A percentile compares a stretch with the other conserved stretches of the same genome.
Evolutionary conservation across 2,888 invertebrate species (phyloP).

Genomic region (Ophion costatus): DNA sequence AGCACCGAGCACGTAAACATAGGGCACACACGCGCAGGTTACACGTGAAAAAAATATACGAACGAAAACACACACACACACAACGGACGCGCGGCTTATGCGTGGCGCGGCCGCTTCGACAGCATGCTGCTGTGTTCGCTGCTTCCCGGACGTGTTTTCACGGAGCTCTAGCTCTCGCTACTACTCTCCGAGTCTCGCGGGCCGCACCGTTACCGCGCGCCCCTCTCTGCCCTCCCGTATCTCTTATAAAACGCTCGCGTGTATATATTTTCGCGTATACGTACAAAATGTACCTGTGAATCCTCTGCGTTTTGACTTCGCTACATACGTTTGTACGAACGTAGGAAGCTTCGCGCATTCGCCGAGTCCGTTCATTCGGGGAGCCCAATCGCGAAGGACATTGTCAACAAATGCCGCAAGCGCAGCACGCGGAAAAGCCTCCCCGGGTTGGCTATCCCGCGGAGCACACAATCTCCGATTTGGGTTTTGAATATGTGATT

Average conservation of each 20-base stretch:
- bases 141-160: conserved; percentile 66
- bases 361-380: not conserved
- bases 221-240: conserved; percentile 19
- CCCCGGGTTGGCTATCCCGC: too few relatives aligned
- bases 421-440: too few relatives aligned
- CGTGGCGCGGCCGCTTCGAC: conserved; percentile 39
- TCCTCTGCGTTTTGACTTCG: not conserved
- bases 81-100: conserved; percentile 12
- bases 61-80: not conserved
- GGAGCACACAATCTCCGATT: too few relatives aligned
- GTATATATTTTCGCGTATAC: conserved; percentile 7
- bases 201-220: conserved; percentile 63
- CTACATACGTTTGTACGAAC: not conserved
- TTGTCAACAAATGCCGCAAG: too few relatives aligned
- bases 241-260: conserved; percentile 1
- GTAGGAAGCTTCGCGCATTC: not conserved
- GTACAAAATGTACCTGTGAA: not conserved
- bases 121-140: conserved; percentile 46
- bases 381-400: too few relatives aligned
- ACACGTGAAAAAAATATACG: not conserved
- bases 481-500: too few relatives aligned
- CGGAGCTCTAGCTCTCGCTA: conserved; percentile 50
- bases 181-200: conserved; percentile 41
- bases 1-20: conserved; percentile 19
- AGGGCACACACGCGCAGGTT: conserved; percentile 2